A percentile compares a stretch with the other conserved stretches of the same genome.
These are phyloP conservation scores for Tenodera sinensis DNA, from an alignment of 2,888 invertebrate species.

Conservation along the genomic window DNA sequence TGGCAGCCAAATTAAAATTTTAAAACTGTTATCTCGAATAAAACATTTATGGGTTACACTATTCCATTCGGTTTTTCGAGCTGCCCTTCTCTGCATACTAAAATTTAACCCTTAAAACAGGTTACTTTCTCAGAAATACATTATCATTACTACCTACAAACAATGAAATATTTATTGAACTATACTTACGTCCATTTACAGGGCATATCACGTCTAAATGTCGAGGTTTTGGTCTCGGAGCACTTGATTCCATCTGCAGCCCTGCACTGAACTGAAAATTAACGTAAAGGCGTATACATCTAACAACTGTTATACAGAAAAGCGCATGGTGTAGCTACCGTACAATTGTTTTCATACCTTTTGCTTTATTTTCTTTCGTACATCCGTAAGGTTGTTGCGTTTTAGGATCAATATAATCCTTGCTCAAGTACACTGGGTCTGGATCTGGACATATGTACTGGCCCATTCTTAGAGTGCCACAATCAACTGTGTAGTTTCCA, in stretches of 20 bases:
- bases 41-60: too few relatives aligned
- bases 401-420: constrained; percentile 71
- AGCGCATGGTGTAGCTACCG: not conserved
- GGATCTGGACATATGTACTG: constrained; percentile 83
- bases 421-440: constrained; percentile 46
- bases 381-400: constrained; percentile 87
- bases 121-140: too few relatives aligned
- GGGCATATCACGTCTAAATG: constrained; percentile 76
- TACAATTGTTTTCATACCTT: constrained; percentile 52
- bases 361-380: constrained; percentile 71
- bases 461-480: constrained; percentile 69
- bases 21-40: too few relatives aligned
- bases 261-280: constrained; percentile 68
- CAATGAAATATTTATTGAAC: not conserved
- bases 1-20: too few relatives aligned
- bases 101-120: too few relatives aligned
- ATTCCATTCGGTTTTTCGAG: too few relatives aligned
- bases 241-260: constrained; percentile 82
- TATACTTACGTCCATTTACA: constrained; percentile 92
- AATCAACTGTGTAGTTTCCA: constrained; percentile 52
- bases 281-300: constrained; percentile 15
- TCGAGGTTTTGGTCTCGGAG: constrained; percentile 70
- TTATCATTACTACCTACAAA: not conserved
- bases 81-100: too few relatives aligned
- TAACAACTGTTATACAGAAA: not conserved